Evolutionary conservation across 2,888 invertebrate species (phyloP).

Genomic region (Empis livida): DNA sequence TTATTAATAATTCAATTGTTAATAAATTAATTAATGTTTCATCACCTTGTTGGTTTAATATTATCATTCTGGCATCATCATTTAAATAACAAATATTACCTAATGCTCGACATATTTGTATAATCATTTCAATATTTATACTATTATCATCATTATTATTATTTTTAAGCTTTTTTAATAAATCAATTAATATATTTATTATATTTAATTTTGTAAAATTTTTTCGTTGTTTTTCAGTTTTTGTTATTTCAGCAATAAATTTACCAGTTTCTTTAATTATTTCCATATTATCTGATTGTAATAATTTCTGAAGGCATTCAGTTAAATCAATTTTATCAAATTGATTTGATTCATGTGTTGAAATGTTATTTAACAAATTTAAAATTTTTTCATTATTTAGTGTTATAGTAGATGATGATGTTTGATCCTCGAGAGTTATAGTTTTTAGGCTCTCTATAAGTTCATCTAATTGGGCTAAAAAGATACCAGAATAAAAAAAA

Average conservation of each 20-base stretch:
- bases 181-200: constrained; percentile 43
- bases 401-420: constrained; percentile 9
- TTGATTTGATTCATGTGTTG: constrained; percentile 31
- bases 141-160: constrained; percentile 18
- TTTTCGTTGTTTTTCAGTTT: constrained; percentile 60
- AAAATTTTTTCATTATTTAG: constrained; percentile 19
- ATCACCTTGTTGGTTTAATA: constrained; percentile 41
- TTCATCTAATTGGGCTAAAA: constrained; percentile 32
- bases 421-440: constrained; percentile 19
- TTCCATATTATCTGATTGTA: constrained; percentile 32
- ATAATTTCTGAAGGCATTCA: constrained; percentile 27
- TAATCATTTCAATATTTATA: constrained; percentile 41
- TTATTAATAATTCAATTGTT: constrained; percentile 23
- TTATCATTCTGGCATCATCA: constrained; percentile 49
- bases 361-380: constrained; percentile 27
- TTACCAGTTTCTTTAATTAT: constrained; percentile 48
- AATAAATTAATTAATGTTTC: constrained; percentile 36
- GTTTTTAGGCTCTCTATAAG: constrained; percentile 31
- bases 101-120: constrained; percentile 67
- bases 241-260: constrained; percentile 69
- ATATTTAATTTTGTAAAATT: constrained; percentile 50
- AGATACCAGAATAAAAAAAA: constrained; percentile 3
- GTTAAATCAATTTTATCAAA: constrained; percentile 33
- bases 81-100: constrained; percentile 86
- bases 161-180: constrained; percentile 33